A percentile compares a stretch with the other conserved stretches of the same genome.
Conservation (phyloP, 2,113 vertebrate genomes). For the Lepus timidus region DNA sequence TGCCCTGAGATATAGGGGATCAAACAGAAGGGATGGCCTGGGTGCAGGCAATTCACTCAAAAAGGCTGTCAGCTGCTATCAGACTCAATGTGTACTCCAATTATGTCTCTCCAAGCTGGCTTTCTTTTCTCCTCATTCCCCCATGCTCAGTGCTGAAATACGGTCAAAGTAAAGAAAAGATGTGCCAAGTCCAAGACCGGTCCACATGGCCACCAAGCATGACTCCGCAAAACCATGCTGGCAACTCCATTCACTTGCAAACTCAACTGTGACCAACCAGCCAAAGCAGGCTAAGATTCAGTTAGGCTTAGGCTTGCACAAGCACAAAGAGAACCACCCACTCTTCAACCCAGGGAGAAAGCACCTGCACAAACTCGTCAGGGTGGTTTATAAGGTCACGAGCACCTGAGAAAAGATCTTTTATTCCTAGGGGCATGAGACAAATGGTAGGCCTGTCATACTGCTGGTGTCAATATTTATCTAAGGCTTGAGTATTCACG, state of each 20-base stretch:
- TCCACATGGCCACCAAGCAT: not conserved
- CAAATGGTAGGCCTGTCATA: constrained; percentile 77
- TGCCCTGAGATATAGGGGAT: not conserved
- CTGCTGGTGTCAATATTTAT: constrained; percentile 86
- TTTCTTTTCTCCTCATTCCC: not conserved
- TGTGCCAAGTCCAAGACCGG: not conserved
- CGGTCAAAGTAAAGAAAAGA: constrained; percentile 2
- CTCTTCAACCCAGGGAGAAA: constrained; percentile 40
- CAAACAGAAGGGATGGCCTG: not conserved
- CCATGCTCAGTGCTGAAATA: not conserved
- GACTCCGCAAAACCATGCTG: constrained; percentile 50
- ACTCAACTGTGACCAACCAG: not conserved
- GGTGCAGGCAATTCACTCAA: not conserved
- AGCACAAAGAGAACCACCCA: constrained; percentile 47
- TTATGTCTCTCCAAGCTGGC: not conserved
- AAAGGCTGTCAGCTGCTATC: not conserved
- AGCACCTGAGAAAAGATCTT: constrained; percentile 74
- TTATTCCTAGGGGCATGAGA: constrained; percentile 79
- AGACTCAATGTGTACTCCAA: not conserved
- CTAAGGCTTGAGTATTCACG: constrained; percentile 79
- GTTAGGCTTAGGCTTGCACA: constrained; percentile 32
- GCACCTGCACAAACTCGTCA: constrained; percentile 77
- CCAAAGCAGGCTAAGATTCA: not conserved
- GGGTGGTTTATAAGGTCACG: constrained; percentile 71
- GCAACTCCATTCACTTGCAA: not conserved